Base-by-base conservation (phyloP, 2,113 vertebrate species). In the Conger conger region DNA sequence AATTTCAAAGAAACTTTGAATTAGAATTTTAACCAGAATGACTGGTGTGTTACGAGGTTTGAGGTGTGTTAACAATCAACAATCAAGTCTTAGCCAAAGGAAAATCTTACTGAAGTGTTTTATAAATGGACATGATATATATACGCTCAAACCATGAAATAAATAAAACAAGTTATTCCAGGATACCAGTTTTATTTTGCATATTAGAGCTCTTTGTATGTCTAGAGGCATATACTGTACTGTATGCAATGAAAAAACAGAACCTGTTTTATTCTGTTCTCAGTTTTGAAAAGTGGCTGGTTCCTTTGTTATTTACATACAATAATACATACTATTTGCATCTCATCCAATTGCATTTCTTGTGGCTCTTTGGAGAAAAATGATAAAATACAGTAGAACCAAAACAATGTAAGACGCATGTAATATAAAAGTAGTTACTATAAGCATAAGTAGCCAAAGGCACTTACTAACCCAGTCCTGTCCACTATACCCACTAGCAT, bases 301-400 rank as follows among this genome's bases (percentile, higher is more conserved):
- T 78, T 78, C 76, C 35, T 78, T 18, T 78, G 76, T 78, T 78
- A 38, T 18, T 37, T 36, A 78, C n/a, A 13, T 73, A 73, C 68
- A 73, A 33, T 33, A 73, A 33, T 73, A 73, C n/a, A n/a, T 73
- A 27, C 27, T 6, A 42, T 42, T 42, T 8, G 45, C 9, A 11
- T 27, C 23, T 63, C 23, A 63, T 63, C 20, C 57, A 73, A 9
- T 13, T 73, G 68, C 8, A 73, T 30, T 73, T 73, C 68, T 33
- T 73, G n/a, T 73, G 68, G 68, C 33, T 73, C 27, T 11, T 13
- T 2, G 27, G 1, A 17, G n/a, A 73, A 6, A 6, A 33, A 30
- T 1, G 0, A 27, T 8, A 68, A n/a, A 20, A 68, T 68, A 68
- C 27, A 27, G 20, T n/a, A 6, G 17, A 27, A n/a, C 20, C 27